phyloP scores from a whole-genome alignment of 2,797 vertebrate genomes.

The Halcyon smyrnensis region DNA sequence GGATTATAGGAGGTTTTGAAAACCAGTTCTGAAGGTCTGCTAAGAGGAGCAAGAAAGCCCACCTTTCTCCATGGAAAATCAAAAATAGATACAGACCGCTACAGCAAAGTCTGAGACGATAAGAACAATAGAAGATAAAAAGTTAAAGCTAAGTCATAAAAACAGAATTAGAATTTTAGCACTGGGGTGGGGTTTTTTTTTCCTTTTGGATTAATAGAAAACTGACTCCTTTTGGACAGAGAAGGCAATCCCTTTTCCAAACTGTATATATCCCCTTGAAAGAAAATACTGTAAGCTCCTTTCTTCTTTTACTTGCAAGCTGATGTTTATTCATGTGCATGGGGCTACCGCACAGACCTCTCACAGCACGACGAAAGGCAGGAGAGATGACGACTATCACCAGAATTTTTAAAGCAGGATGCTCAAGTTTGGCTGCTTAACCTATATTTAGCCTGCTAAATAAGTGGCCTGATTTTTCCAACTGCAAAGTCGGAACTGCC shows the following conservation, averaged over 20 bases:
- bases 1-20: conserved; percentile 37
- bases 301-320: background rate
- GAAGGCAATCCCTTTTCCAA: conserved; percentile 43
- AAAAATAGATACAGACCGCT: background rate
- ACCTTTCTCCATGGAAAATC: background rate
- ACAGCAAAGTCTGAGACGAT: background rate
- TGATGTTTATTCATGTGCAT: conserved; percentile 63
- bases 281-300: conserved; percentile 25
- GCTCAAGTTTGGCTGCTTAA: conserved; percentile 58
- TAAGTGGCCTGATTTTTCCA: conserved; percentile 17
- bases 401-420: conserved; percentile 60
- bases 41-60: background rate
- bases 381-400: conserved; percentile 40
- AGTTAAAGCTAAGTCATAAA: background rate
- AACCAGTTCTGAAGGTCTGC: conserved; percentile 6
- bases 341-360: conserved; percentile 26
- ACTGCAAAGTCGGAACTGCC: conserved; percentile 21
- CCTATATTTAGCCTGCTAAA: conserved; percentile 70
- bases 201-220: conserved; percentile 19
- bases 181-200: background rate
- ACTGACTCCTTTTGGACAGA: background rate
- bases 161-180: background rate
- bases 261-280: conserved; percentile 10
- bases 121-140: background rate
- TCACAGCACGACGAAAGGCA: conserved; percentile 33